phyloP scores from a whole-genome alignment of 2,797 vertebrate species.

The Thamnophis elegans region DNA sequence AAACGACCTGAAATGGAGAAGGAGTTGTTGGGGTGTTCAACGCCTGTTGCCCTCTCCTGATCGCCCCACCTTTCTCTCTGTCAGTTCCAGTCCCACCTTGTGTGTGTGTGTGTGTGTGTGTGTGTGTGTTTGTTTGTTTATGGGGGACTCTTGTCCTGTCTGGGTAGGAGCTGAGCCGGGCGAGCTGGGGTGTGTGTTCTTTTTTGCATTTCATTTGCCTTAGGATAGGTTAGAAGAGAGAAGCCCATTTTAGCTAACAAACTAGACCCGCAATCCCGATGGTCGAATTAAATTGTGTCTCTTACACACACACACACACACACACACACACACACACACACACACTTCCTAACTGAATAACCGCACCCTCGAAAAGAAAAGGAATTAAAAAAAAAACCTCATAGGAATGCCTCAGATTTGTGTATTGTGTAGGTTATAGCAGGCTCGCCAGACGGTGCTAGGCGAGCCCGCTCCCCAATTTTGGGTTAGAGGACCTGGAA shows the following conservation, averaged over 20 bases:
- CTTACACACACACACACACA: constrained; percentile 55
- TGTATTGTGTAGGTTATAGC: constrained; percentile 86
- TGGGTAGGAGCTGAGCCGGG: neutral
- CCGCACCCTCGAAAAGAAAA: constrained; percentile 80
- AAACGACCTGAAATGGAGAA: neutral
- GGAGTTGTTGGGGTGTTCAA: neutral
- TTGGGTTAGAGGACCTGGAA: constrained; percentile 70
- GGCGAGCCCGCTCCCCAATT: constrained; percentile 72
- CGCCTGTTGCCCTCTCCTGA: neutral
- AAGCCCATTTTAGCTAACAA: constrained; percentile 77
- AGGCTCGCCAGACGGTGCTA: constrained; percentile 71
- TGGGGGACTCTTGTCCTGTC: neutral
- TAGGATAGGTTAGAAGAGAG: constrained; percentile 78
- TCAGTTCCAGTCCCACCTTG: neutral
- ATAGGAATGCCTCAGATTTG: constrained; percentile 91
- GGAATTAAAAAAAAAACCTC: constrained; percentile 73
- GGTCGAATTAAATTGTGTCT: constrained; percentile 82
- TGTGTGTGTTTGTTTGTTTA: neutral
- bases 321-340: constrained; percentile 48
- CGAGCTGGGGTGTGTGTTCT: constrained; percentile 35
- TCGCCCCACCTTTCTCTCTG: neutral
- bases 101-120: neutral
- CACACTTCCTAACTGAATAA: constrained; percentile 75
- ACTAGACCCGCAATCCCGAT: constrained; percentile 82
- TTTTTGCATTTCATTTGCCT: constrained; percentile 66